Conservation (phyloP, 2,113 vertebrate genomes). For the Erythrocercus mccallii region DNA sequence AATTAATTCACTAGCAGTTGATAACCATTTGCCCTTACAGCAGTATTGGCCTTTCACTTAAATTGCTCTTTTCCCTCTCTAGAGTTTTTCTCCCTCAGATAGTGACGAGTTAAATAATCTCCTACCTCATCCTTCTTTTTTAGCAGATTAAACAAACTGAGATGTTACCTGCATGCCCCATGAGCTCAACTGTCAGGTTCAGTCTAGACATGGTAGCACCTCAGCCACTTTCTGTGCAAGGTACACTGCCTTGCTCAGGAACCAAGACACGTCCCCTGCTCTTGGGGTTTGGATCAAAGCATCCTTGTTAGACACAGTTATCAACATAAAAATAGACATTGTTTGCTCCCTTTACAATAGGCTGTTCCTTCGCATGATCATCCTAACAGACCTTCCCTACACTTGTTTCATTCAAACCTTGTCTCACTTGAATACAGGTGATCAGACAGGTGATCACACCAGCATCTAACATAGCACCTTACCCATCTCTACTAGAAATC, state of each 20-base stretch:
- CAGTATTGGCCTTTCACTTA: neutral
- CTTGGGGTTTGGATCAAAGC: neutral
- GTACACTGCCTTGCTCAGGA: neutral
- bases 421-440: neutral
- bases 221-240: neutral
- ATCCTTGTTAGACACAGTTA: neutral
- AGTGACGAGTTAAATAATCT: neutral
- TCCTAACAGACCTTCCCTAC: neutral
- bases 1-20: neutral
- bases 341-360: neutral
- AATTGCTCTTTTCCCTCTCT: neutral
- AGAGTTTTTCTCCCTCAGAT: neutral
- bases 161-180: neutral
- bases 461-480: neutral
- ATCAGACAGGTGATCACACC: neutral
- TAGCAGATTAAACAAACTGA: neutral
- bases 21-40: neutral
- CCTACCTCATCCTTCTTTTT: neutral
- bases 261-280: fast-evolving
- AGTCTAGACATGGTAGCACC: neutral
- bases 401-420: neutral
- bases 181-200: fast-evolving
- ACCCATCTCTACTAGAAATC: neutral
- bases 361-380: neutral
- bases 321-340: neutral